Conservation (phyloP, 1,140 invertebrate species). For the Calosoma granatense region DNA sequence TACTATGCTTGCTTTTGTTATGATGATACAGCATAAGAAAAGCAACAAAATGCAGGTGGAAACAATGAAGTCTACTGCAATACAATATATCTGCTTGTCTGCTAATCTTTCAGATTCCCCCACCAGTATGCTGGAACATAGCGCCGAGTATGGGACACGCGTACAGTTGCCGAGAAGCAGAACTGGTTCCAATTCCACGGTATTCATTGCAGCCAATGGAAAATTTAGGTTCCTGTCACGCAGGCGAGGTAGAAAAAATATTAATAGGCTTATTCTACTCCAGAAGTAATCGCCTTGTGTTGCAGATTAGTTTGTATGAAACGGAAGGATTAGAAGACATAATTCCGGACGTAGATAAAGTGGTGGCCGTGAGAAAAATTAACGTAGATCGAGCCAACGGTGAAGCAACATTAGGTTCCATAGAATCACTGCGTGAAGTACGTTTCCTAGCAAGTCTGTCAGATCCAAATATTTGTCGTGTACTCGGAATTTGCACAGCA, state of each 20-base stretch:
- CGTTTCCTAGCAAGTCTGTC: slow-evolving; percentile 60
- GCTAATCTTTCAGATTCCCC: slow-evolving; percentile 41
- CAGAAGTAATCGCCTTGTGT: slow-evolving; percentile 12
- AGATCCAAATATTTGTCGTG: slow-evolving; percentile 62
- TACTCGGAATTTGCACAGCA: slow-evolving; percentile 57
- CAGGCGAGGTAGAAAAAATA: slow-evolving; percentile 45
- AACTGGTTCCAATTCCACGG: slow-evolving; percentile 51
- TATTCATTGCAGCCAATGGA: slow-evolving; percentile 57
- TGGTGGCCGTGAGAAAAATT: slow-evolving; percentile 41
- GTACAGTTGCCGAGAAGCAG: slow-evolving; percentile 48
- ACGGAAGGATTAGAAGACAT: slow-evolving; percentile 40
- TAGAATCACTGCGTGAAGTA: slow-evolving; percentile 50
- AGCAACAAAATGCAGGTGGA: no score
- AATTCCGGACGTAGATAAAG: slow-evolving; percentile 32
- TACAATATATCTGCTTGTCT: no score
- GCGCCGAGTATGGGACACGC: slow-evolving; percentile 49
- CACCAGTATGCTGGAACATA: slow-evolving; percentile 49
- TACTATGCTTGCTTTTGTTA: not conserved
- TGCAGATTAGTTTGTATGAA: slow-evolving; percentile 45
- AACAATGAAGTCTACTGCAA: no score
- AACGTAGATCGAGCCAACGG: slow-evolving; percentile 28
- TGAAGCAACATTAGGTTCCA: slow-evolving; percentile 25
- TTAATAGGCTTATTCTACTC: slow-evolving; percentile 9
- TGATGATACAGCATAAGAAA: slow-evolving; percentile 9
- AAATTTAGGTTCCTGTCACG: slow-evolving; percentile 60